These are phyloP conservation scores for Muscina levida DNA, from an alignment of 2,888 invertebrate genomes.

Conservation along the genomic window DNA sequence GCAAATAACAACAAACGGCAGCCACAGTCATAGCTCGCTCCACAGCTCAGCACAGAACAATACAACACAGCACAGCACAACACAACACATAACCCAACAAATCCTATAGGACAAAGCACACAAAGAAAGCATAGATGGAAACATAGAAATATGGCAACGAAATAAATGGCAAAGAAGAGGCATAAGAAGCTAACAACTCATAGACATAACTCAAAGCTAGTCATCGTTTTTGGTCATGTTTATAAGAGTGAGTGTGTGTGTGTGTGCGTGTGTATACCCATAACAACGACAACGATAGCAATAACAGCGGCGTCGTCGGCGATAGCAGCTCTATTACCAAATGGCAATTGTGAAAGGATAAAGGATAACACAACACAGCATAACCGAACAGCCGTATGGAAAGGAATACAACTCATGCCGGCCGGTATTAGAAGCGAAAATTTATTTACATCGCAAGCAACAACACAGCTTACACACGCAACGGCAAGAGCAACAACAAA, in stretches of 20 bases:
- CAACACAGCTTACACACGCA: neutral
- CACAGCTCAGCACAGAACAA: neutral
- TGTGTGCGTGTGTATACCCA: conserved; percentile 21
- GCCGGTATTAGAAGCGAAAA: conserved; percentile 60
- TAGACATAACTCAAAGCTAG: conserved; percentile 16
- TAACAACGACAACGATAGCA: conserved; percentile 5
- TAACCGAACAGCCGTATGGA: too few species aligned
- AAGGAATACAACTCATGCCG: conserved; percentile 60
- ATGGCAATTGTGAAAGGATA: conserved; percentile 53
- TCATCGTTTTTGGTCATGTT: conserved; percentile 42
- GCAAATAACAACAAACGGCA: conserved; percentile 32
- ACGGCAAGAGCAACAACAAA: conserved; percentile 32
- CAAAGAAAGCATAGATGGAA: conserved; percentile 16
- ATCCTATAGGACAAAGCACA: conserved; percentile 35
- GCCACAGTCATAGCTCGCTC: conserved; percentile 5
- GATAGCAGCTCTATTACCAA: conserved; percentile 23
- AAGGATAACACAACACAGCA: conserved; percentile 34
- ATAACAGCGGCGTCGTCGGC: neutral
- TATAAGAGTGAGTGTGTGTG: conserved; percentile 12
- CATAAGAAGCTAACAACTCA: conserved; percentile 48
- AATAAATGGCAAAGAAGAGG: conserved; percentile 1
- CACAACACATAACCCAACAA: neutral
- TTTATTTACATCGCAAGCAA: conserved; percentile 47
- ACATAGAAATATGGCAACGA: conserved; percentile 2
- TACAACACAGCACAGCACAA: neutral